Evolutionary conservation across 2,888 invertebrate species (phyloP), one percentile per base, ranked within the genome.

Genomic region (Cactoblastis cactorum): DNA sequence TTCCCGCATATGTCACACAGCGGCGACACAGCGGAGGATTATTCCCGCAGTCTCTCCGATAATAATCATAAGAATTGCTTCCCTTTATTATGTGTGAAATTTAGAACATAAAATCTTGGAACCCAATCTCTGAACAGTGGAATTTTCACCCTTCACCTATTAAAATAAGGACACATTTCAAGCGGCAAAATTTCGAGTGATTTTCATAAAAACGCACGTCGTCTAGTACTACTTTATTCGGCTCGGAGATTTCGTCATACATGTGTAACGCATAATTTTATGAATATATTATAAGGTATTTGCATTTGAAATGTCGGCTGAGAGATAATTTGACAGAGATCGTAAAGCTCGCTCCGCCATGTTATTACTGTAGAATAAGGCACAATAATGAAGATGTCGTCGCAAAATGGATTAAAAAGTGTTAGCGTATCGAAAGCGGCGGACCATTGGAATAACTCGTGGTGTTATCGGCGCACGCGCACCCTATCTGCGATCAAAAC

Each of bases 31-130:
- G 82, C 74, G 69, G 75, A 77, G 86, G 89, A 87, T 89, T 89
- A 89, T 80, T 87, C 83, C 80, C 85, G 81, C 77, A 81, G 83
- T 81, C 86, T 86, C 86, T 62, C 64, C 74, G 84, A 85, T 89
- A 88, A 89, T 89, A 89, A 89, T 89, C 89, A 87, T 86, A 89
- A 84, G 86, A 86, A 86, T 85, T 83, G 85, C 85, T 82, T 82
- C 83, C 79, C 77, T 85, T 87, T 87, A 88, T 87, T 88, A 87
- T 80, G 87, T 87, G 87, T 83, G 85, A 88, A 87, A 87, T 86
- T 85, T 83, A 80, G 79, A 80, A 74, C 82, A 71, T 85, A 80
- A 83, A 81, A 80, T 70, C 67, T 71, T 69, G 69, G 67, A 66
- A 62, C 57, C 55, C 57, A 54, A 63, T 57, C 58, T 67, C 58